These are phyloP conservation scores for Chloroclystis v-ata DNA, from an alignment of 2,888 invertebrate genomes.

Conservation along the genomic window DNA sequence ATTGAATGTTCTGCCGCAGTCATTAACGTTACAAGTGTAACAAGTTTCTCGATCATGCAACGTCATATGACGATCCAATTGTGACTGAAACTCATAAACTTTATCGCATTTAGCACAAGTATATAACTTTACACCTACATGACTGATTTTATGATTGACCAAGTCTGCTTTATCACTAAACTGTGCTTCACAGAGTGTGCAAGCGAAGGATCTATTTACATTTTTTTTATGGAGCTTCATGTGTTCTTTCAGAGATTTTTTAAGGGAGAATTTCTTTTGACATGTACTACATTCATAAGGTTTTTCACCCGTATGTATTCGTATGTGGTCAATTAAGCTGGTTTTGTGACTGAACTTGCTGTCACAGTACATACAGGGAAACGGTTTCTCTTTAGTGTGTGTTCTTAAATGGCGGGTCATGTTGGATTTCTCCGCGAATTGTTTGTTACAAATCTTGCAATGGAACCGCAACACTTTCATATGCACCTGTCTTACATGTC, in stretches of 20 bases:
- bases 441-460: not conserved
- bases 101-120: not conserved
- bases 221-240: not conserved
- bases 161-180: too few species aligned
- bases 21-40: too few species aligned
- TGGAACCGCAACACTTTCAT: not conserved
- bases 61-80: too few species aligned
- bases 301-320: not conserved
- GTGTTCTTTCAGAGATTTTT: not conserved
- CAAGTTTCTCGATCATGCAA: too few species aligned
- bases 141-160: not conserved
- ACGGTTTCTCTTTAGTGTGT: not conserved
- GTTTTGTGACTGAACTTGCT: not conserved
- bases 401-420: not conserved
- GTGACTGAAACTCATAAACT: too few species aligned
- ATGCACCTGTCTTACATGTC: not conserved
- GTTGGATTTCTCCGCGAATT: not conserved
- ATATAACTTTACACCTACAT: not conserved
- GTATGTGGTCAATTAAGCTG: not conserved
- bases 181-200: not conserved
- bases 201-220: not conserved
- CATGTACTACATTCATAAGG: not conserved
- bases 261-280: not conserved
- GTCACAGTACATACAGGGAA: not conserved
- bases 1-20: too few species aligned